Conservation (phyloP, 2,888 invertebrate species). For the Dynastes maya region DNA sequence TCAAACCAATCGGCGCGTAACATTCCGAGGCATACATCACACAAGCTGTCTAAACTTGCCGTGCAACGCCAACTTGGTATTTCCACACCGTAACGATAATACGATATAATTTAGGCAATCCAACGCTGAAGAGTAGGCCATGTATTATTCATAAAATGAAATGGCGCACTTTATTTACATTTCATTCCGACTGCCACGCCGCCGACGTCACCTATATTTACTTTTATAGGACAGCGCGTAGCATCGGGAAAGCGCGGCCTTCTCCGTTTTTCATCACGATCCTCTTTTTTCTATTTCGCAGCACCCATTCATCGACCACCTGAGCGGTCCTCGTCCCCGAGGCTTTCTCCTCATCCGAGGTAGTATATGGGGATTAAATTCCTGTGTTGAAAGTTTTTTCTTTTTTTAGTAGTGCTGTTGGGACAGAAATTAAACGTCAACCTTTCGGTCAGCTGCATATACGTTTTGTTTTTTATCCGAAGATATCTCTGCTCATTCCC, state of each 20-base stretch:
- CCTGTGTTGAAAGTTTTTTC: conserved; percentile 9
- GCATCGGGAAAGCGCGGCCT: neutral
- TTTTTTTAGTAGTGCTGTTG: neutral
- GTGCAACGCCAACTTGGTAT: neutral
- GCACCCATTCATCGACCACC: no score
- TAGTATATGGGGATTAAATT: conserved; percentile 21
- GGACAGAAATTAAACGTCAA: conserved; percentile 20
- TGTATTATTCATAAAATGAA: conserved; percentile 42
- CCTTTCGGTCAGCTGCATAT: neutral
- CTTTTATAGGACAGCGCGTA: neutral
- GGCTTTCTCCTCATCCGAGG: neutral
- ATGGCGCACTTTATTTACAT: conserved; percentile 40
- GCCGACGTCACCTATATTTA: conserved; percentile 19
- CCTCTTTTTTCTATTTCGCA: no score
- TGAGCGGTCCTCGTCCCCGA: no score
- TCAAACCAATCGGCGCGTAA: no score
- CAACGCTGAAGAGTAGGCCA: neutral
- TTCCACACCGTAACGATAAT: neutral
- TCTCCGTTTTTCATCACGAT: neutral
- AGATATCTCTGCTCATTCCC: no score
- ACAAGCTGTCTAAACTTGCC: no score
- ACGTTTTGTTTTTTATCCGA: no score
- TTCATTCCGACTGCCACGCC: conserved; percentile 29
- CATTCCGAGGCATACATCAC: no score
- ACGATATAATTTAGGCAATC: conserved; percentile 23